A percentile compares a stretch with the other conserved stretches of the same genome.
phyloP scores from a whole-genome alignment of 2,888 invertebrate species.

The Stenodera caucasica region DNA sequence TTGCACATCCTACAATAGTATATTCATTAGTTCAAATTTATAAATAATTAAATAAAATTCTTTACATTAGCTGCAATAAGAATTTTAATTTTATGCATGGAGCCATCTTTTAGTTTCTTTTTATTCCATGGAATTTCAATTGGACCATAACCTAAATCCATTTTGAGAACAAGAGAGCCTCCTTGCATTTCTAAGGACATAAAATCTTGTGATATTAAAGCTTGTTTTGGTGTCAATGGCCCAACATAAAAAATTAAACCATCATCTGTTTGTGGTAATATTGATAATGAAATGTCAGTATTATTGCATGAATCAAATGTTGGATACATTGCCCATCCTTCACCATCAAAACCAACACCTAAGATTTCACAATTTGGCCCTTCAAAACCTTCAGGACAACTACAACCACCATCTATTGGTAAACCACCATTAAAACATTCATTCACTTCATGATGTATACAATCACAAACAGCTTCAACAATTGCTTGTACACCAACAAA shows the following conservation, averaged over 20 bases:
- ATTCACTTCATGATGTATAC: constrained; percentile 34
- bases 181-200: constrained; percentile 83
- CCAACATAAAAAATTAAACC: constrained; percentile 92
- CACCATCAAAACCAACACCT: constrained; percentile 84
- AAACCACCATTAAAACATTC: constrained; percentile 57
- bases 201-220: constrained; percentile 78
- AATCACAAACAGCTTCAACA: constrained; percentile 78
- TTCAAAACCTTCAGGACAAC: constrained; percentile 73
- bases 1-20: constrained; percentile 52
- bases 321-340: constrained; percentile 91
- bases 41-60: constrained; percentile 2
- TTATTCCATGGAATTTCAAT: constrained; percentile 69
- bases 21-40: background rate
- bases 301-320: constrained; percentile 85
- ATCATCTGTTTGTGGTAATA: constrained; percentile 74
- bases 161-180: constrained; percentile 79
- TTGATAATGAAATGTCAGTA: constrained; percentile 77
- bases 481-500: constrained; percentile 91
- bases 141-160: constrained; percentile 88
- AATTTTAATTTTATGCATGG: constrained; percentile 85
- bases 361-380: constrained; percentile 92
- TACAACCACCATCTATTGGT: constrained; percentile 68
- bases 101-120: constrained; percentile 78
- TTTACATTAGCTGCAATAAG: constrained; percentile 58
- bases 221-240: constrained; percentile 64